Evolutionary conservation across 2,888 invertebrate species (phyloP), one percentile per base, ranked within the genome.

Genomic region (Itoplectis maculator): DNA sequence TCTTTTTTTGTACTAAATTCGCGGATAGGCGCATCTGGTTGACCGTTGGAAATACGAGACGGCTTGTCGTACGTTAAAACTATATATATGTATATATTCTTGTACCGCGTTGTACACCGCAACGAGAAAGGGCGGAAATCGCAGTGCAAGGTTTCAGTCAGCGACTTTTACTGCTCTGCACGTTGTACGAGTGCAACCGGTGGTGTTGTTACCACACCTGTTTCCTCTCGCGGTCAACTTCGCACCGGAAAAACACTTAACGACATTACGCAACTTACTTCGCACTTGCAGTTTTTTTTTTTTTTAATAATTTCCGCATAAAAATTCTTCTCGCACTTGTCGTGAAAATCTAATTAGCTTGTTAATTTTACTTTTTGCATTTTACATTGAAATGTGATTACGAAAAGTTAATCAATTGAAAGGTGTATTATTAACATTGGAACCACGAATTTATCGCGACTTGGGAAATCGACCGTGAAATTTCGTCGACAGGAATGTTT

Each of bases 41-140:
- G 81, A 81, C 83, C 81, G 81, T 81, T 75, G 83, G 80, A 83
- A 77, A 83, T 66, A 78, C 56, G 83, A 83, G 40, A 29, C 74
- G 74, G 29, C 61, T 35, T 18, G 40, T 69, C 56, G 42, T 51
- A 47, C 63, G 45, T 20, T 68, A n/a, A 18, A 23, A n/a, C 11
- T 56, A 8, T 29, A 40, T 56, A 3, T 70, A 37, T 20, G 29
- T 13, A 51, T 13, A 29, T 29, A 20, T 23, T 7, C 45, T 13
- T 23, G 35, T 51, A 37, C 15, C 37, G 35, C 40, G 54, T 42
- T 20, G 15, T 70, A 49, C 40, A 72, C n/a, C 35, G 9, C 15
- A 13, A 13, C 54, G 61, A 49, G 59, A 61, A 76, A 47, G 66
- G 51, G 72, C 75, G 82, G 82, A 75, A 76, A 76, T 79, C 29